Evolutionary conservation across 2,113 vertebrate species (phyloP).

Genomic region (Acrocephalus arundinaceus): DNA sequence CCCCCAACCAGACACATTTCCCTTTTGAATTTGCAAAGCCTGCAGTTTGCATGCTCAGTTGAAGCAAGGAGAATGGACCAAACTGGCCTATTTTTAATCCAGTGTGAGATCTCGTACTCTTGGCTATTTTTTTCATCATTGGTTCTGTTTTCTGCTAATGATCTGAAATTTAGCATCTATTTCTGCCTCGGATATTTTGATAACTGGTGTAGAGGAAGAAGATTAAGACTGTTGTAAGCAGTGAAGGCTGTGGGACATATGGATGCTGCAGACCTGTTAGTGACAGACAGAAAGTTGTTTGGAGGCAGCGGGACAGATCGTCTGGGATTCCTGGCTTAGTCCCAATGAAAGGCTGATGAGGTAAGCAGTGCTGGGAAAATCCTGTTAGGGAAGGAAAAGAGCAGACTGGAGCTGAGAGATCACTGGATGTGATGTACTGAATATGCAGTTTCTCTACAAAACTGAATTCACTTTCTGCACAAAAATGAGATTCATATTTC

Average conservation of each 20-base stretch:
- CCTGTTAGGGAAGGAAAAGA: slow-evolving; percentile 12
- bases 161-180: slow-evolving; percentile 25
- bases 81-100: slow-evolving; percentile 29
- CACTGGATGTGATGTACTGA: not conserved
- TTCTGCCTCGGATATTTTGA: not conserved
- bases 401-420: not conserved
- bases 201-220: not conserved
- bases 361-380: slow-evolving; percentile 35
- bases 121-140: slow-evolving; percentile 6
- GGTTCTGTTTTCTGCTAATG: slow-evolving; percentile 36
- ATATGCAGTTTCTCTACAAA: not conserved
- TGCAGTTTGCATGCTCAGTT: not conserved
- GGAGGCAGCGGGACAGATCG: slow-evolving; percentile 36
- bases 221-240: slow-evolving; percentile 20
- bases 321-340: slow-evolving; percentile 28
- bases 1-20: not conserved
- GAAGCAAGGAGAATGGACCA: not conserved
- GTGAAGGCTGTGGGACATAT: slow-evolving; percentile 15
- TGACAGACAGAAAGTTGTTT: slow-evolving; percentile 33
- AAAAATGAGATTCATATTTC: not conserved
- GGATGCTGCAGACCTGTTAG: slow-evolving; percentile 18
- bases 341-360: slow-evolving; percentile 14
- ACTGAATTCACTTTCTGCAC: not conserved
- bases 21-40: not conserved
- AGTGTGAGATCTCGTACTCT: slow-evolving; percentile 2